These are phyloP conservation scores for Tapirus terrestris DNA, from an alignment of 2,113 vertebrate genomes.

Conservation along the genomic window DNA sequence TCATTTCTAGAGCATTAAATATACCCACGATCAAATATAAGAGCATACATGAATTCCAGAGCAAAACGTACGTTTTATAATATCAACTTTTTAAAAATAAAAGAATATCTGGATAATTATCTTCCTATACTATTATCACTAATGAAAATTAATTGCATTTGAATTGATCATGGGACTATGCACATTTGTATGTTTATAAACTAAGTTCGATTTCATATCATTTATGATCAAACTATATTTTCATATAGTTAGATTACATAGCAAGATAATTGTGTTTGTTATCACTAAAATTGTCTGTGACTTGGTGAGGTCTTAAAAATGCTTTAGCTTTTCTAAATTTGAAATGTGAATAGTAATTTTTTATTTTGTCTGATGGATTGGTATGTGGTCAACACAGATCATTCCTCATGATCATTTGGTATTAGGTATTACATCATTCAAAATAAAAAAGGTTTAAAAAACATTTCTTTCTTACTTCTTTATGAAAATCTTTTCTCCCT, in stretches of 20 bases:
- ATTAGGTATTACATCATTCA: neutral
- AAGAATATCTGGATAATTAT: neutral
- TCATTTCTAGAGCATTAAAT: neutral
- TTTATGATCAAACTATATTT: conserved; percentile 2
- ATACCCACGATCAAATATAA: neutral
- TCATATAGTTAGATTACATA: conserved; percentile 8
- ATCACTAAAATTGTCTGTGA: conserved; percentile 11
- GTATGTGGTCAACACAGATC: neutral
- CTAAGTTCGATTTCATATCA: conserved; percentile 5
- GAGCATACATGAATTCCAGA: neutral
- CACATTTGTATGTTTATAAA: neutral
- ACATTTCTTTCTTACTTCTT: neutral
- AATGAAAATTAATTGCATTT: conserved; percentile 5
- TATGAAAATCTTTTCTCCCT: neutral
- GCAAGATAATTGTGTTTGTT: conserved; percentile 10
- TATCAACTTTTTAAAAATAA: neutral
- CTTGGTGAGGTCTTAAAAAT: conserved; percentile 9
- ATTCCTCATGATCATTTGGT: neutral
- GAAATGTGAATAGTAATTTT: neutral
- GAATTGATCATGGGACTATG: neutral
- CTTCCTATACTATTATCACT: conserved; percentile 29
- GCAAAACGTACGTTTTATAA: conserved; percentile 13
- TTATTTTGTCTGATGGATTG: neutral
- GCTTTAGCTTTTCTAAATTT: conserved; percentile 45
- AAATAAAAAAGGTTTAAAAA: neutral